phyloP scores from a whole-genome alignment of 2,888 invertebrate species.

The Timema podura region DNA sequence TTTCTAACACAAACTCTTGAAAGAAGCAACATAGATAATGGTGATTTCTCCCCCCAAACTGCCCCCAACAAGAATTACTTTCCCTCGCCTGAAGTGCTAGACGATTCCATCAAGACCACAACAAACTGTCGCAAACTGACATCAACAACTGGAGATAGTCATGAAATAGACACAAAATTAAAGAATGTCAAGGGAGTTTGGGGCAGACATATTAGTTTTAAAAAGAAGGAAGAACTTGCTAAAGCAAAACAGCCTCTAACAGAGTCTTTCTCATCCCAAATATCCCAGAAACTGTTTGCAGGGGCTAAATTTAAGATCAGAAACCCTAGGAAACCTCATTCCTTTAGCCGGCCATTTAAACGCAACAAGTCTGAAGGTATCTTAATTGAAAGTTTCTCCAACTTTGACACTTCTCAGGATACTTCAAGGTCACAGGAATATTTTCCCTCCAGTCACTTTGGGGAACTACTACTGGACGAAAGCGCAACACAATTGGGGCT shows the following conservation, averaged over 20 bases:
- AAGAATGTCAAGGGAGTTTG: constrained; percentile 40
- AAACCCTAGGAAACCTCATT: constrained; percentile 66
- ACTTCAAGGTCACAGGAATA: not conserved
- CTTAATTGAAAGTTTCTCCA: constrained; percentile 9
- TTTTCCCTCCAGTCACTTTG: too few relatives aligned
- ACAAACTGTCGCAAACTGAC: too few relatives aligned
- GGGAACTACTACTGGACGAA: too few relatives aligned
- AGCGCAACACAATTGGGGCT: too few relatives aligned
- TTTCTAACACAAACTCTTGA: too few relatives aligned
- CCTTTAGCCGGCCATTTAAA: constrained; percentile 15
- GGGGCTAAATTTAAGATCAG: constrained; percentile 64
- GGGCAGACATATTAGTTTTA: constrained; percentile 48
- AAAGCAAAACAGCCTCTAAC: constrained; percentile 26
- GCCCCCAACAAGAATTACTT: too few relatives aligned
- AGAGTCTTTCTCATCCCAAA: constrained; percentile 47
- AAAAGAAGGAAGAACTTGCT: constrained; percentile 38
- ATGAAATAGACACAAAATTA: constrained; percentile 18
- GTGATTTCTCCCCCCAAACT: too few relatives aligned
- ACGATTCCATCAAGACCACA: too few relatives aligned
- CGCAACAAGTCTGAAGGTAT: constrained; percentile 8
- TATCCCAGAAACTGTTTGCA: constrained; percentile 66
- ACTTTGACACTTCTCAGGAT: constrained; percentile 4
- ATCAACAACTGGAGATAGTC: too few relatives aligned
- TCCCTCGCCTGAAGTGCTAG: too few relatives aligned
- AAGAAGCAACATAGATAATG: too few relatives aligned